Base-by-base conservation (phyloP, 2,888 invertebrate species). In the Neuroscelio doddi region DNA sequence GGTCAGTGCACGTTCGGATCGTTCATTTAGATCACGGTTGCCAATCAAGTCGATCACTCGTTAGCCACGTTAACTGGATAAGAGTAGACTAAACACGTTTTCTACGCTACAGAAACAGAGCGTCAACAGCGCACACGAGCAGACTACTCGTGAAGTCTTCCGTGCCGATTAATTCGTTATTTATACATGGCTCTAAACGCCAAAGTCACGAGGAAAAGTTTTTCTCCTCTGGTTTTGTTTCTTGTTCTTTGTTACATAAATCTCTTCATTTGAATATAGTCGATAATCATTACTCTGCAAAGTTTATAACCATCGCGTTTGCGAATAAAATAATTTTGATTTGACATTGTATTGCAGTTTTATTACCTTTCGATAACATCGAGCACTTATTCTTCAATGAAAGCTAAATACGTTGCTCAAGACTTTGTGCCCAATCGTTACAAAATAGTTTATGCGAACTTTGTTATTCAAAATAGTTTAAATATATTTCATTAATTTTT, bases 21-120 rank as follows among this genome's bases (percentile, higher is more conserved):
- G 39, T 44, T 45, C 52, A 62, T 63, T 62, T 66, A 39, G 57
- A 66, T 62, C 53, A 41, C 21, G 32, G 24, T 52, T 56, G 55
- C 26, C 45, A 12, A 30, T 55, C 47, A 47, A 41, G 52, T 50
- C 59, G 49, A 63, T 59, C 56, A 12, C 42, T 36, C 32, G 27
- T 2, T 44, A 26, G 34, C 12, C 34, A 27, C 44, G 34, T 39
- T 10, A 15, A 50, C 24, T n/a, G n/a, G 45, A 49, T 27, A 34
- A 32, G 32, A 41, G 12, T n/a, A 57, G 44, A 52, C 63, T 46
- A 64, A 64, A 64, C 63, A 57, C 12, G 29, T 27, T 16, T 36
- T 26, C 45, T 24, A 24, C 36, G 36, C 12, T 39, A 29, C 32
- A 41, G 26, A 42, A 36, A 8, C 30, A 30, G n/a, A 26, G 15